Conservation (phyloP, 2,888 invertebrate genomes). For the Drosophila subquinaria region DNA sequence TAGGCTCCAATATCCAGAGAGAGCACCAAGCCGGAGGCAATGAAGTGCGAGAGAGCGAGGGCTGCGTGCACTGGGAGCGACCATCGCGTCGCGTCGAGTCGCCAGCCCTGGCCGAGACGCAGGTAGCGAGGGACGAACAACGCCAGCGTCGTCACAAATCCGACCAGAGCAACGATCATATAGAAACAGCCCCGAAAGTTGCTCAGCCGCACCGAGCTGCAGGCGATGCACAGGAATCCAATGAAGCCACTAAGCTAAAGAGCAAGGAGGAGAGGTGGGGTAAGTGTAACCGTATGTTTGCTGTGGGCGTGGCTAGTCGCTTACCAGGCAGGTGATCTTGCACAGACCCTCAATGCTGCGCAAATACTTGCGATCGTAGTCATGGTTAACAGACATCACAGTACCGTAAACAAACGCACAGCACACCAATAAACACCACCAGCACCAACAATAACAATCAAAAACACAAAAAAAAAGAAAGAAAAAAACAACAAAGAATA, state of each 20-base stretch:
- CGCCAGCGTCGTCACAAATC: constrained; percentile 51
- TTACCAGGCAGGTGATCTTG: constrained; percentile 70
- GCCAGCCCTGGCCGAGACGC: constrained; percentile 66
- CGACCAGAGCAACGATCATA: constrained; percentile 57
- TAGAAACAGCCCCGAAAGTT: constrained; percentile 79
- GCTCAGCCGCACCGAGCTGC: constrained; percentile 72
- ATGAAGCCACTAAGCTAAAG: constrained; percentile 67
- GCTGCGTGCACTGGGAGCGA: constrained; percentile 57
- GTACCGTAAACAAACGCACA: constrained; percentile 17
- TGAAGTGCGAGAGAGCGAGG: constrained; percentile 59
- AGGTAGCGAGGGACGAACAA: constrained; percentile 66
- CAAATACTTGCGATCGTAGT: constrained; percentile 67
- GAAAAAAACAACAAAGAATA: constrained; percentile 1
- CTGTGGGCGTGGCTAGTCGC: constrained; percentile 27
- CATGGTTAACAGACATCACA: constrained; percentile 55
- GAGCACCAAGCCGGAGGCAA: constrained; percentile 67
- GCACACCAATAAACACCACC: constrained; percentile 7
- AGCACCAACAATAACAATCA: constrained; percentile 14
- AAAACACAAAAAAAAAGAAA: constrained; percentile 2
- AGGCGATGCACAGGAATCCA: constrained; percentile 76
- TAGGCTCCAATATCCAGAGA: constrained; percentile 57
- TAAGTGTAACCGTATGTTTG: not conserved
- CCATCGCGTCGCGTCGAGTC: constrained; percentile 57
- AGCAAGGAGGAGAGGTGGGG: not conserved
- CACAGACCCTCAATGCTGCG: constrained; percentile 66